Conservation (phyloP, 1,140 invertebrate genomes). For the Riptortus pedestris region DNA sequence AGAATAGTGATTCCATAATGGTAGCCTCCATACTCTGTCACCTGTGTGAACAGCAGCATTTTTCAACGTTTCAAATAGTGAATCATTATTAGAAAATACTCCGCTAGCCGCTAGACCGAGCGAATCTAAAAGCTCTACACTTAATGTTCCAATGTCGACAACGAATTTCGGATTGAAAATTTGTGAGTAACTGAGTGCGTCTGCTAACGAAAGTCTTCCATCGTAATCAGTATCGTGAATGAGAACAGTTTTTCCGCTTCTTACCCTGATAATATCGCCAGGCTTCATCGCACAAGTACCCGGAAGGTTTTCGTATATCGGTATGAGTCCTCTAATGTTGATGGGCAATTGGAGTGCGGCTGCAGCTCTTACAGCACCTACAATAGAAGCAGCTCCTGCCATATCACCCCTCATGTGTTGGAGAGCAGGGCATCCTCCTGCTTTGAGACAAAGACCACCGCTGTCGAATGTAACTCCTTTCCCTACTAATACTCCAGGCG, state of each 20-base stretch:
- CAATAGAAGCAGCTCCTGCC: slow-evolving; percentile 54
- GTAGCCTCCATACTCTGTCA: slow-evolving; percentile 55
- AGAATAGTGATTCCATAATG: slow-evolving; percentile 48
- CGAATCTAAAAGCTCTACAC: slow-evolving; percentile 45
- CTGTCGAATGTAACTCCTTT: slow-evolving; percentile 58
- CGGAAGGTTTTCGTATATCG: slow-evolving; percentile 54
- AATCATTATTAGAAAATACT: slow-evolving; percentile 46
- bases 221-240: slow-evolving; percentile 57
- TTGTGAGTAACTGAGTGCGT: slow-evolving; percentile 51
- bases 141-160: slow-evolving; percentile 53
- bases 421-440: slow-evolving; percentile 44
- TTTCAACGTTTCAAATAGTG: slow-evolving; percentile 42
- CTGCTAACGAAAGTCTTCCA: slow-evolving; percentile 51
- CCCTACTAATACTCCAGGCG: slow-evolving; percentile 38
- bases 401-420: slow-evolving; percentile 54
- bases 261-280: slow-evolving; percentile 51
- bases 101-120: slow-evolving; percentile 46
- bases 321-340: slow-evolving; percentile 45
- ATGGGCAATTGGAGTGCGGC: slow-evolving; percentile 45
- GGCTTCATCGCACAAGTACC: slow-evolving; percentile 49
- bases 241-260: slow-evolving; percentile 55
- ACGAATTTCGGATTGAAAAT: slow-evolving; percentile 48
- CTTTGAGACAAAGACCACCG: slow-evolving; percentile 54
- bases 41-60: slow-evolving; percentile 46
- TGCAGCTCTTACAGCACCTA: slow-evolving; percentile 43